Conservation (phyloP, 2,113 vertebrate genomes). For the Dicaeum eximium region DNA sequence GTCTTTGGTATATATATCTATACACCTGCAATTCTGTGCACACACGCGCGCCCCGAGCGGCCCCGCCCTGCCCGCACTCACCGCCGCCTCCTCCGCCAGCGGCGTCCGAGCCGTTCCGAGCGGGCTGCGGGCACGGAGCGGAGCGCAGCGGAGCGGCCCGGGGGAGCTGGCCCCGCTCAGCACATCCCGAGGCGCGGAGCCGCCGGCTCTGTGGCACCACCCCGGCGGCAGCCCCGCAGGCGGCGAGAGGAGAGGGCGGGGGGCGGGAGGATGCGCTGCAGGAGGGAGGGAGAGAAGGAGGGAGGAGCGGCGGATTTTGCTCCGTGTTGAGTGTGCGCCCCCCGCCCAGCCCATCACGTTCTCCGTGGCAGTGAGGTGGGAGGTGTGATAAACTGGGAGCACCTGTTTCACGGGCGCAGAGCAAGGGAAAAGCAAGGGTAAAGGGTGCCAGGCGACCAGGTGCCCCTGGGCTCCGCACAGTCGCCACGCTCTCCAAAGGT, state of each 20-base stretch:
- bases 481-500: fast-evolving
- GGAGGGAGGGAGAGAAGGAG: not conserved
- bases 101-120: not conserved
- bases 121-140: no score
- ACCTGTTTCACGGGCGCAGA: fast-evolving
- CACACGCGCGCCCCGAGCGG: not conserved
- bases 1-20: fast-evolving
- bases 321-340: not conserved
- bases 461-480: fast-evolving
- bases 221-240: not conserved
- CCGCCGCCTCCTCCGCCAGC: slow-evolving; percentile 1
- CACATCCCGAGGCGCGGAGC: not conserved
- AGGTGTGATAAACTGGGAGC: fast-evolving
- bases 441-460: fast-evolving
- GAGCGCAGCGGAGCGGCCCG: not conserved
- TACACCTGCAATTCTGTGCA: fast-evolving
- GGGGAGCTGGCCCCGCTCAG: not conserved
- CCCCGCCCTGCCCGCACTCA: not conserved
- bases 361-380: fast-evolving
- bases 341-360: not conserved
- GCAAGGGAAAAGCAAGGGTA: fast-evolving
- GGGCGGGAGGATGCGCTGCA: not conserved
- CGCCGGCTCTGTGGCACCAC: not conserved
- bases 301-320: not conserved
- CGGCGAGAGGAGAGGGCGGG: not conserved